These are phyloP conservation scores for Chiloscyllium plagiosum DNA, from an alignment of 2,113 vertebrate genomes.

Conservation along the genomic window DNA sequence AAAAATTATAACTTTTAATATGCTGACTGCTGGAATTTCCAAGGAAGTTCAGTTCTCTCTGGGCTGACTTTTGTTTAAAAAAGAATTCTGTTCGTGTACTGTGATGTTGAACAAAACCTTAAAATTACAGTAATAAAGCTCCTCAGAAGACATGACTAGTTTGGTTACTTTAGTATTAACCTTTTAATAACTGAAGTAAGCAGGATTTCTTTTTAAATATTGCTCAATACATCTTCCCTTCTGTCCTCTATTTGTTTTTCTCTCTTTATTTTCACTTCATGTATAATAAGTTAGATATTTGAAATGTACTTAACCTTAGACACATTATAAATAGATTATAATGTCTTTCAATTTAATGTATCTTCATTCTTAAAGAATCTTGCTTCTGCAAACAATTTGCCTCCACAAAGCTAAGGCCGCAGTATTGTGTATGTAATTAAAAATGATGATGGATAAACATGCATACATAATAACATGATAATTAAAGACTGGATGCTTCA, in stretches of 20 bases:
- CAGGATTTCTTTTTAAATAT: neutral
- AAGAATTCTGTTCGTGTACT: neutral
- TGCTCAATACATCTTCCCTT: neutral
- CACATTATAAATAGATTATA: neutral
- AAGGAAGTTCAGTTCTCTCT: neutral
- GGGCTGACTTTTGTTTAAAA: neutral
- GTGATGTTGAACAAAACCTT: neutral
- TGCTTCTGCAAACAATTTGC: neutral
- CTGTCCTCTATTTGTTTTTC: neutral
- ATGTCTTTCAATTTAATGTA: neutral
- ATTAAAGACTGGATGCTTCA: neutral
- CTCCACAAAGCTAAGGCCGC: neutral
- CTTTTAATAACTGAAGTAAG: neutral
- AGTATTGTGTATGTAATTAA: neutral
- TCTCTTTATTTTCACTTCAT: neutral
- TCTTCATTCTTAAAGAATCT: neutral
- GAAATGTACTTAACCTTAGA: neutral
- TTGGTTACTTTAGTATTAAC: neutral
- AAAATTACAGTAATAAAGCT: conserved; percentile 11
- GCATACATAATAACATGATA: neutral
- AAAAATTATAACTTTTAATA: neutral
- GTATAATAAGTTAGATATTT: neutral
- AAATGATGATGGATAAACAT: neutral
- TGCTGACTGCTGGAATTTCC: neutral
- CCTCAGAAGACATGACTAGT: neutral